These are phyloP conservation scores for Meloidogyne floridensis DNA, from an alignment of 1,140 invertebrate species.

Conservation along the genomic window DNA sequence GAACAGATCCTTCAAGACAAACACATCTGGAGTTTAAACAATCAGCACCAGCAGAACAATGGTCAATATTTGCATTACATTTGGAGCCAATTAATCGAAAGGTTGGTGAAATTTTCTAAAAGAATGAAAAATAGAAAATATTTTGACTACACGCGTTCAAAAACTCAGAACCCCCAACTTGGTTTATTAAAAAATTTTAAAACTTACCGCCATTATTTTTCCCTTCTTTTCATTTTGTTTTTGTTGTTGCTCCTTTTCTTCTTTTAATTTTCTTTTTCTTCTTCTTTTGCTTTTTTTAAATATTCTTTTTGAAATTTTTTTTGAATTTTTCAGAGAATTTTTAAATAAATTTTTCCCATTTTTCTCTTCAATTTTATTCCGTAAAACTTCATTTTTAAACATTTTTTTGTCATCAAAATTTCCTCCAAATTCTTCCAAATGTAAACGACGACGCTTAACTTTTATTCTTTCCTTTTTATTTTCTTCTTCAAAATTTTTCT, in stretches of 20 bases:
- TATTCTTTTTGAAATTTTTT: not conserved
- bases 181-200: not conserved
- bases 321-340: not conserved
- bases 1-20: slow-evolving; percentile 44
- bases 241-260: not conserved
- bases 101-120: slow-evolving; percentile 29
- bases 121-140: not conserved
- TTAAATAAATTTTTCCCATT: not conserved
- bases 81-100: slow-evolving; percentile 36
- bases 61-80: slow-evolving; percentile 33
- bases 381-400: too few species aligned
- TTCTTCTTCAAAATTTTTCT: not conserved
- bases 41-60: slow-evolving; percentile 44
- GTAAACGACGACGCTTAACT: not conserved
- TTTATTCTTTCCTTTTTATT: not conserved
- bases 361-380: not conserved
- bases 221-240: not conserved
- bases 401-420: not conserved
- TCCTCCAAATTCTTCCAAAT: slow-evolving; percentile 16
- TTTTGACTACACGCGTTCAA: not conserved
- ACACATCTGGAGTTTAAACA: slow-evolving; percentile 39
- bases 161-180: slow-evolving; percentile 29
- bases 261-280: slow-evolving; percentile 14
- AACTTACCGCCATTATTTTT: not conserved
- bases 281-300: not conserved